These are phyloP conservation scores for Diadromus collaris DNA, from an alignment of 2,888 invertebrate genomes.

Conservation along the genomic window DNA sequence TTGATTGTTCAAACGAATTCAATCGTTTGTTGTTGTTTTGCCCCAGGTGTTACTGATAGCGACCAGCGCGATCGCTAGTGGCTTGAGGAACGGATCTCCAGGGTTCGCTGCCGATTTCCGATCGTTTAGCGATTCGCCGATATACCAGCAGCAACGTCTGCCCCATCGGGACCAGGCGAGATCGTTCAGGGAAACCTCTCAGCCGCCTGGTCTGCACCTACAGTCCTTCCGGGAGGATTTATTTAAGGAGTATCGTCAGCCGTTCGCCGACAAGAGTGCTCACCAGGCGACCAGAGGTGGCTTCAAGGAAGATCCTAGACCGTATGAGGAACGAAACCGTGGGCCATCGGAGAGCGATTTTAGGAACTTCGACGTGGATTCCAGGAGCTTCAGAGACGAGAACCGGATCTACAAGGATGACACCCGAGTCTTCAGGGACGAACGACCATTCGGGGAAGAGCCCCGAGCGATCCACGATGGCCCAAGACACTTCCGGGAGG, in stretches of 20 bases:
- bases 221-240: constrained; percentile 64
- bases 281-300: constrained; percentile 25
- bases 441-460: neutral
- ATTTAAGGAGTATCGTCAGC: constrained; percentile 53
- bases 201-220: constrained; percentile 31
- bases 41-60: constrained; percentile 68
- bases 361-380: constrained; percentile 5
- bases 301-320: constrained; percentile 56
- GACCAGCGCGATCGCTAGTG: constrained; percentile 63
- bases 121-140: constrained; percentile 61
- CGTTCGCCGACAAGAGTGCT: constrained; percentile 26
- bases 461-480: neutral
- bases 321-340: constrained; percentile 34
- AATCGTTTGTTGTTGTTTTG: neutral
- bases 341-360: constrained; percentile 50
- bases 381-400: too few species aligned
- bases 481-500: neutral
- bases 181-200: constrained; percentile 39
- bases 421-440: neutral
- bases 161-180: constrained; percentile 57
- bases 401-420: neutral
- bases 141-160: constrained; percentile 55
- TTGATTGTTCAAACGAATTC: neutral
- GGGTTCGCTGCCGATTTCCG: constrained; percentile 64
- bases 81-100: constrained; percentile 61